Base-by-base conservation (phyloP, 2,888 invertebrate genomes). In the Leptopilina drosophilae region DNA sequence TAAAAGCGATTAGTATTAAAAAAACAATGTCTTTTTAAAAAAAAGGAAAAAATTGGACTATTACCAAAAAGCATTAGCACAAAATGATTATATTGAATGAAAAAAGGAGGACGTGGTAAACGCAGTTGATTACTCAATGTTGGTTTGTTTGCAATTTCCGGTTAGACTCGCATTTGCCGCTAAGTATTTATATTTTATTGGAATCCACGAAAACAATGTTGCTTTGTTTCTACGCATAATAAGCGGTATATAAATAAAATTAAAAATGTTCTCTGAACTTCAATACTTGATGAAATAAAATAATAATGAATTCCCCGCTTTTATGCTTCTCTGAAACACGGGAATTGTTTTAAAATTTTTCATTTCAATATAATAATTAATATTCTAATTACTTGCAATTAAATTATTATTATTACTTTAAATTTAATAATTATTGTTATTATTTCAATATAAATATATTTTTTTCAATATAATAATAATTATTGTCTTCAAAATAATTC, bases 161-260 rank as follows among this genome's bases (percentile, higher is more conserved):
- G 67, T 15, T 49, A 69, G 67, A 15, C 49, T 69, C n/a, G 20
- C 20, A 53, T 49, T 69, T 69, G 20, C 67, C 67, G 67, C 67
- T 49, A 69, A 12, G 67, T 69, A 69, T 53, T 69, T 69, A 69
- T 69, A 69, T 69, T 49, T 69, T 69, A 69, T 69, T 69, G 26
- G 12, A 20, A 20, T 26, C 26, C 12, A 69, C 49, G 14, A 49
- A 69, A 69, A 69, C 46, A 69, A 26, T 12, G 46, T 49, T 15
- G 11, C 9, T 42, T 66, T 66, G 42, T 59, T 49, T 49, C 4
- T 9, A 20, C 62, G 20, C 20, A 62, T 20, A 62, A 62, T 20
- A 62, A 62, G 20, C 20, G 20, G 20, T 8, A 62, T 20, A 49
- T 49, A 49, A 49, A 49, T 49, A 49, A 33, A 49, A 11, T 49